Evolutionary conservation across 2,888 invertebrate species (phyloP), one percentile per base, ranked within the genome.

Genomic region (Dynastes tityus): DNA sequence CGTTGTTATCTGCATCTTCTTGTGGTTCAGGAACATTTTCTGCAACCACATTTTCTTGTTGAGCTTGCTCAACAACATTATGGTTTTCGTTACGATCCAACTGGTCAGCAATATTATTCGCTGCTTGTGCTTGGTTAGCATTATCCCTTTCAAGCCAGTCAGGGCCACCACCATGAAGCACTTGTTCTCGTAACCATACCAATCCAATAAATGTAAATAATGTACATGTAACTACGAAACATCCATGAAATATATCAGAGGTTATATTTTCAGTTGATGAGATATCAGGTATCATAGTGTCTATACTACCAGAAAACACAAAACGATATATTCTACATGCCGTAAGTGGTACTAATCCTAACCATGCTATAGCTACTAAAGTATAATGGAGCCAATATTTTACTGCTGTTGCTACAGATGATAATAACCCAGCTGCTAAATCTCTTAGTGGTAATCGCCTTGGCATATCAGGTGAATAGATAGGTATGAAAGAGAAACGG

Each of bases 401-500:
- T 0, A 98, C 95, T 0, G 98, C 98, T 63, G 96, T 96, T 2
- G 95, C 95, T 45, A 98, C 93, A 27, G 97, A 98, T 2, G 95
- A 93, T 76, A 97, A 90, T 70, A 98, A 89, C 1, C 99, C 99
- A 65, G 95, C 95, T 0, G 97, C 92, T 8, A 99, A 95, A 89
- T 99, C 99, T 82, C 94, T 93, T 45, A 99, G 90, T 0, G 99
- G 99, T 84, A 99, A 90, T 80, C 98, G 92, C 80, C 98, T 93
- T n/a, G 99, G 99, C 99, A 99, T 99, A 88, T 99, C 99, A 40
- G 98, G 97, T n/a, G 98, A 97, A 89, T 99, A 99, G 84, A 99
- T 99, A 40, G 99, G 99, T 86, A 97, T 98, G 87, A 99, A 99
- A 2, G 98, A 97, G 89, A 99, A 99, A 80, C 97, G 94, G 89